phyloP scores from a whole-genome alignment of 2,888 invertebrate species.

The Chrysopilus asiliformis region DNA sequence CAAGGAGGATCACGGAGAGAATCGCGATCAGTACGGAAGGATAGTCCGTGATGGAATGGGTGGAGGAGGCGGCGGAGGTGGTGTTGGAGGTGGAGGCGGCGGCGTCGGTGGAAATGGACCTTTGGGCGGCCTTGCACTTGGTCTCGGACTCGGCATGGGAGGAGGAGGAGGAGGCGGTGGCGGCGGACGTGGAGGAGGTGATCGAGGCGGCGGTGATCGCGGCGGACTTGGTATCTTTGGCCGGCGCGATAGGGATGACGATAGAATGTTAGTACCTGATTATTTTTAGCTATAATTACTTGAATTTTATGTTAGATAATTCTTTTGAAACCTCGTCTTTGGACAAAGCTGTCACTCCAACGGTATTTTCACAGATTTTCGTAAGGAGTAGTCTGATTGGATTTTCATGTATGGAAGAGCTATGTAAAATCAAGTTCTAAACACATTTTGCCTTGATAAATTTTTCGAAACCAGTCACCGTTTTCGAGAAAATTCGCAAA shows the following conservation, averaged over 20 bases:
- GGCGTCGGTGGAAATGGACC: slow-evolving; percentile 38
- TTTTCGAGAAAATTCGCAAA: too few species aligned
- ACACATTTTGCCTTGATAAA: too few species aligned
- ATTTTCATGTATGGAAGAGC: too few species aligned
- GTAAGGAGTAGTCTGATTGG: too few species aligned
- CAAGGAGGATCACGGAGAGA: slow-evolving; percentile 69
- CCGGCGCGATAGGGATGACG: slow-evolving; percentile 41
- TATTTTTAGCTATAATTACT: background rate
- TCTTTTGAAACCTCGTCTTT: background rate
- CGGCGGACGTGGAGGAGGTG: slow-evolving; percentile 27
- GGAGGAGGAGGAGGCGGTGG: slow-evolving; percentile 24
- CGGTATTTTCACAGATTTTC: too few species aligned
- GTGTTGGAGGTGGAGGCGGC: slow-evolving; percentile 33
- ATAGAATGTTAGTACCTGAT: slow-evolving; percentile 37
- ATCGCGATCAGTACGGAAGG: slow-evolving; percentile 56
- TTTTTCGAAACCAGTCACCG: too few species aligned
- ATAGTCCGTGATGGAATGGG: slow-evolving; percentile 26
- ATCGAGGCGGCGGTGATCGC: slow-evolving; percentile 33
- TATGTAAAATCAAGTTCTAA: too few species aligned
- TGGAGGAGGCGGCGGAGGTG: slow-evolving; percentile 37
- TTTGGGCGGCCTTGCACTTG: slow-evolving; percentile 29
- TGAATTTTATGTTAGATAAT: background rate
- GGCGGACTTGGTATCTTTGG: too few species aligned
- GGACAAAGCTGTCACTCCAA: too few species aligned
- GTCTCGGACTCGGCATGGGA: slow-evolving; percentile 30